These are phyloP conservation scores for Zoanthus gigantus DNA, from an alignment of 92 coral and sea anemone genomes.

Conservation along the genomic window DNA sequence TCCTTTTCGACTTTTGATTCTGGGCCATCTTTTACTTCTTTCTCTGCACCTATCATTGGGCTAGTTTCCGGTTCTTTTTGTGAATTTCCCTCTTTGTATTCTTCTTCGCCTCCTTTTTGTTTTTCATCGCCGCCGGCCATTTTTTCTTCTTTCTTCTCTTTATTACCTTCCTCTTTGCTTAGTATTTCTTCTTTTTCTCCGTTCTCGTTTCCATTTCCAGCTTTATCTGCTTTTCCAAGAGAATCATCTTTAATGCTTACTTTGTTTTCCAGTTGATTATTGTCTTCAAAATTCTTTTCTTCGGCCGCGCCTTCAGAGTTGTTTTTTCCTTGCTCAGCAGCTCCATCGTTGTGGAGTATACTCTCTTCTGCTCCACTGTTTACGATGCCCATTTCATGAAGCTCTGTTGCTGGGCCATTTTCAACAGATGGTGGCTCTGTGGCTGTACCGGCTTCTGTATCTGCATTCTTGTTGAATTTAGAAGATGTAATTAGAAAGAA, in stretches of 20 bases:
- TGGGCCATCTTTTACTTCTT: background rate
- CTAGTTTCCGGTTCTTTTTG: background rate
- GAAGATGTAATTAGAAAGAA: background rate
- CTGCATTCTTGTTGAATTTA: background rate
- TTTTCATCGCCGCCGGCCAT: background rate
- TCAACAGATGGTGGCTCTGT: background rate
- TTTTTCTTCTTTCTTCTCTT: background rate
- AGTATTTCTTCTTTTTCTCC: background rate
- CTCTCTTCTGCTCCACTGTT: constrained; percentile 1
- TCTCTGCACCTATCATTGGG: background rate
- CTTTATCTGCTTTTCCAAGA: background rate
- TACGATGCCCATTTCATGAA: background rate
- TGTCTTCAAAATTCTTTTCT: background rate
- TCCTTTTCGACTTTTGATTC: background rate
- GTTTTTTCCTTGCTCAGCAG: background rate
- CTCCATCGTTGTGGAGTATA: background rate
- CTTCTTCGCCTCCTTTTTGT: background rate
- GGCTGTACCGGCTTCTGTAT: background rate
- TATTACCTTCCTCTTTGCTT: background rate
- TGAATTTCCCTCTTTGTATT: background rate
- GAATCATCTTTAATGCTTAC: background rate
- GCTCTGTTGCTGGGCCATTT: background rate
- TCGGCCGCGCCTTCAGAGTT: background rate
- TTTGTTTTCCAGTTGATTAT: background rate
- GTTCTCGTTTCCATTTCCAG: background rate